phyloP scores from a whole-genome alignment of 2,888 invertebrate genomes.

The Pollenia griseotomentosa region DNA sequence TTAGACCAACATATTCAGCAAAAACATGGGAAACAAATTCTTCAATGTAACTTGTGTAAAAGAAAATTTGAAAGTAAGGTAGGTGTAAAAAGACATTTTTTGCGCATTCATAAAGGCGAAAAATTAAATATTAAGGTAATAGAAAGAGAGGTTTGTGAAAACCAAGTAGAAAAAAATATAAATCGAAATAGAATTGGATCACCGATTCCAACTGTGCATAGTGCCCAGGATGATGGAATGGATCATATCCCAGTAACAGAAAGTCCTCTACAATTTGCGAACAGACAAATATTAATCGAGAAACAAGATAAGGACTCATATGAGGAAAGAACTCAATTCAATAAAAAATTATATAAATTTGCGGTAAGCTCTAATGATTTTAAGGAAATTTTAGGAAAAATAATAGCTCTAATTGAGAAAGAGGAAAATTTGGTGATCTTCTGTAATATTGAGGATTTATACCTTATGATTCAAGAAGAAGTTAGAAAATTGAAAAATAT shows the following conservation, averaged over 20 bases:
- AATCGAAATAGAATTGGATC: too few species aligned
- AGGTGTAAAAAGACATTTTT: neutral
- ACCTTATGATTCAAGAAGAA: neutral
- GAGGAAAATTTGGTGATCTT: conserved; percentile 4
- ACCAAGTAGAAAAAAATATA: too few species aligned
- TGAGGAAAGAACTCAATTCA: neutral
- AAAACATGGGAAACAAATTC: neutral
- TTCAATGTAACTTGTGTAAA: neutral
- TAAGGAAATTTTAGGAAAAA: neutral
- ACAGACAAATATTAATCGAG: conserved; percentile 5
- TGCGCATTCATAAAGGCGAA: neutral
- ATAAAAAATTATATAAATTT: conserved; percentile 16
- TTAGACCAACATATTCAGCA: neutral
- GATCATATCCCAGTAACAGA: neutral
- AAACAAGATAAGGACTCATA: neutral
- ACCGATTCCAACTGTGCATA: neutral
- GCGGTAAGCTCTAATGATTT: neutral
- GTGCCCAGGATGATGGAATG: neutral
- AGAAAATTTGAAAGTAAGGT: neutral
- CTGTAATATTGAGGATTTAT: conserved; percentile 17
- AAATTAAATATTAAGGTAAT: neutral
- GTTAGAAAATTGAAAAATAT: too few species aligned
- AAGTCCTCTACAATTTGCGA: conserved; percentile 5
- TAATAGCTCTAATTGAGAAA: neutral
- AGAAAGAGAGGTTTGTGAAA: neutral